These are phyloP conservation scores for Adelosebastes latens DNA, from an alignment of 2,797 vertebrate genomes.

Conservation along the genomic window DNA sequence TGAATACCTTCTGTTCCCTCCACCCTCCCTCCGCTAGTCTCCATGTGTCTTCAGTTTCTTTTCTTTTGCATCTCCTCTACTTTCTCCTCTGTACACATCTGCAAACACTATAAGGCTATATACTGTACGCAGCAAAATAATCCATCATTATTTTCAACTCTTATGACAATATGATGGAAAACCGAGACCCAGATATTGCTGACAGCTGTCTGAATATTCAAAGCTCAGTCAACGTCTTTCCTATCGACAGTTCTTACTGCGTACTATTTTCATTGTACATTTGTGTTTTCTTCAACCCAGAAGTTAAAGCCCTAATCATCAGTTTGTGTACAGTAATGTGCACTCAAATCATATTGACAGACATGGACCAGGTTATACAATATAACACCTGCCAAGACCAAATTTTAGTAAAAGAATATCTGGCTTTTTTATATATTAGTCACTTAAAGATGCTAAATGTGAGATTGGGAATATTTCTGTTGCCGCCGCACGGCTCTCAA, in stretches of 20 bases:
- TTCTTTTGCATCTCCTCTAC: background rate
- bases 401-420: background rate
- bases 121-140: background rate
- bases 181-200: background rate
- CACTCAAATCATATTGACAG: background rate
- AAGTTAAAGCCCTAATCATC: background rate
- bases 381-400: background rate
- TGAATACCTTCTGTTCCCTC: slow-evolving; percentile 34
- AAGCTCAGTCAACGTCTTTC: background rate
- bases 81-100: background rate
- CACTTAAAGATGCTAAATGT: background rate
- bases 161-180: background rate
- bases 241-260: background rate
- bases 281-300: background rate
- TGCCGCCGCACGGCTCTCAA: too few species aligned
- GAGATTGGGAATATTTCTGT: too few species aligned
- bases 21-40: slow-evolving; percentile 2
- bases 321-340: background rate
- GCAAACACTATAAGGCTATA: background rate
- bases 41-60: slow-evolving; percentile 14
- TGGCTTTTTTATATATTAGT: background rate
- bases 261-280: background rate
- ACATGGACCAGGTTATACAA: background rate
- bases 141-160: background rate
- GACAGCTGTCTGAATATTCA: background rate